A percentile compares a stretch with the other conserved stretches of the same genome.
phyloP scores from a whole-genome alignment of 2,888 invertebrate species.

The Pseudococcus viburni region DNA sequence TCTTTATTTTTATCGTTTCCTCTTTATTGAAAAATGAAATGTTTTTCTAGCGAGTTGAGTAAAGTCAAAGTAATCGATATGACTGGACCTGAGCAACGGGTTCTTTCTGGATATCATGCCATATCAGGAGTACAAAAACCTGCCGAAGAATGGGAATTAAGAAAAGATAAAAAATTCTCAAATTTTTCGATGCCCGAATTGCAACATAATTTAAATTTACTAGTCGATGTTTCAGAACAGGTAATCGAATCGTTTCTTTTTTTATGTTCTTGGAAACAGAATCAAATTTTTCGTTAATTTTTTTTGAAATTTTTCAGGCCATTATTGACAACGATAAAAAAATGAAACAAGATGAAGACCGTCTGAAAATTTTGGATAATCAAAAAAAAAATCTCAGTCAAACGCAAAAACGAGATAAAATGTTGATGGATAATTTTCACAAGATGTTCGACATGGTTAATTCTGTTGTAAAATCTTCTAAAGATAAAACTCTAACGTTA shows the following conservation, averaged over 20 bases:
- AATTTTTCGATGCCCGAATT: constrained; percentile 90
- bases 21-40: neutral
- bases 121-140: constrained; percentile 78
- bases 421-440: constrained; percentile 81
- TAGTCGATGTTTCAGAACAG: constrained; percentile 95
- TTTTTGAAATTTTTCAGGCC: constrained; percentile 74
- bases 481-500: constrained; percentile 71
- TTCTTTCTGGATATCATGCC: constrained; percentile 93
- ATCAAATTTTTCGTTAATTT: neutral
- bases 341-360: constrained; percentile 83
- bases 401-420: constrained; percentile 80
- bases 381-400: constrained; percentile 82
- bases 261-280: neutral
- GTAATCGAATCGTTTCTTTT: constrained; percentile 70
- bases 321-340: constrained; percentile 89
- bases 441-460: constrained; percentile 80
- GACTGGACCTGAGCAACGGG: constrained; percentile 95
- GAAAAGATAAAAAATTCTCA: constrained; percentile 76
- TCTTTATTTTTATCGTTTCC: neutral
- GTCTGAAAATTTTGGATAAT: constrained; percentile 83
- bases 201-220: constrained; percentile 89
- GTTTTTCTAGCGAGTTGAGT: constrained; percentile 76
- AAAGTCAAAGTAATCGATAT: constrained; percentile 98
- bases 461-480: constrained; percentile 71
- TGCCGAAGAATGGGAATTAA: constrained; percentile 75